phyloP scores from a whole-genome alignment of 1,140 invertebrate genomes.

The Carposina sasakii region DNA sequence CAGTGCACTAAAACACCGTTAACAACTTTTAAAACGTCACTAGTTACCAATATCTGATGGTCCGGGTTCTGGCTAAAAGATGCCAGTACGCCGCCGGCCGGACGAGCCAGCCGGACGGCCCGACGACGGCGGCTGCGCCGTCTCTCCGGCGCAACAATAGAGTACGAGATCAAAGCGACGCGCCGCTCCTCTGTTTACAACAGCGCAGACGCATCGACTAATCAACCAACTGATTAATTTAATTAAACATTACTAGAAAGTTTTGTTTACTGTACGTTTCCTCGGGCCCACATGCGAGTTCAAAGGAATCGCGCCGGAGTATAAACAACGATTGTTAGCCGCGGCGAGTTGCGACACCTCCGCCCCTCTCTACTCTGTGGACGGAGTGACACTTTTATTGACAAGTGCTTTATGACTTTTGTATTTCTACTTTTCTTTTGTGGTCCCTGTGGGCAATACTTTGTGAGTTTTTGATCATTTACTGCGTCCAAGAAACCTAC shows the following conservation, averaged over 20 bases:
- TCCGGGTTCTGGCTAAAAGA: too few relatives aligned
- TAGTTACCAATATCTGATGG: too few relatives aligned
- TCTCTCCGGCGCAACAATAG: conserved; percentile 43
- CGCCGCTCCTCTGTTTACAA: conserved; percentile 54
- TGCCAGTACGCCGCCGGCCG: background rate
- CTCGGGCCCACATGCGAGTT: conserved; percentile 68
- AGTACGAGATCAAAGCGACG: conserved; percentile 57
- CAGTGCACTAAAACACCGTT: too few relatives aligned
- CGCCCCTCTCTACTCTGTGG: too few relatives aligned
- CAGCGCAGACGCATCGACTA: conserved; percentile 56
- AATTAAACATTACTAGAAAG: conserved; percentile 72
- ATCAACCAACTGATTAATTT: conserved; percentile 70
- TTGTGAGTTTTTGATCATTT: too few relatives aligned
- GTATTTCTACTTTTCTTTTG: too few relatives aligned
- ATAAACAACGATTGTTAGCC: conserved; percentile 50
- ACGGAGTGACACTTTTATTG: too few relatives aligned
- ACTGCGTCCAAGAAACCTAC: too few relatives aligned
- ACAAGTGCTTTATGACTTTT: too few relatives aligned
- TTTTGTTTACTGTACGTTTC: conserved; percentile 68
- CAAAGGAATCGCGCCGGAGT: conserved; percentile 61
- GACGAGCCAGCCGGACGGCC: conserved; percentile 16
- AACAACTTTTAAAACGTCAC: too few relatives aligned
- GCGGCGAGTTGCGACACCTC: background rate
- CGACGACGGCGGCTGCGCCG: conserved; percentile 1
- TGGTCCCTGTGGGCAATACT: too few relatives aligned